Evolutionary conservation across 2,888 invertebrate genomes (phyloP).

Genomic region (Drosophila yooni): DNA sequence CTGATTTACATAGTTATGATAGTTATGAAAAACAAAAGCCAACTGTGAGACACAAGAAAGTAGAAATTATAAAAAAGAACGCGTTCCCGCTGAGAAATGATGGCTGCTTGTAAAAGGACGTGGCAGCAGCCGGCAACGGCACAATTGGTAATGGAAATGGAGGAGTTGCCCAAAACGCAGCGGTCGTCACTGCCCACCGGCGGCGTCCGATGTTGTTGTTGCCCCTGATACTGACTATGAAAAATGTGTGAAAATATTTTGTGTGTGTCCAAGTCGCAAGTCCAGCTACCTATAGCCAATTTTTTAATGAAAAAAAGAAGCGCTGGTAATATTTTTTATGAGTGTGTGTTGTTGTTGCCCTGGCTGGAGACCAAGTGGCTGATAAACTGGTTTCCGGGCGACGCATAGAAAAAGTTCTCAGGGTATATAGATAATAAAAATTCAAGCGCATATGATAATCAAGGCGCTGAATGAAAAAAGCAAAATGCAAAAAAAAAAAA

Average conservation of each 20-base stretch:
- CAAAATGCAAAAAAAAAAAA: slow-evolving; percentile 35
- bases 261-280: slow-evolving; percentile 48
- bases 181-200: slow-evolving; percentile 76
- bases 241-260: slow-evolving; percentile 84
- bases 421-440: slow-evolving; percentile 84
- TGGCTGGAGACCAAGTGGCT: slow-evolving; percentile 77
- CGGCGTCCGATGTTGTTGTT: slow-evolving; percentile 30
- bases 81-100: slow-evolving; percentile 53
- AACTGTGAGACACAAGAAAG: slow-evolving; percentile 18
- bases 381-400: slow-evolving; percentile 72
- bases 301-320: slow-evolving; percentile 69
- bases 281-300: slow-evolving; percentile 59
- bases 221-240: slow-evolving; percentile 79
- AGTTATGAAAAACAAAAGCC: slow-evolving; percentile 9
- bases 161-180: slow-evolving; percentile 75
- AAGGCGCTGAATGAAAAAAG: slow-evolving; percentile 62
- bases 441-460: slow-evolving; percentile 82
- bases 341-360: slow-evolving; percentile 53
- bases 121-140: slow-evolving; percentile 51
- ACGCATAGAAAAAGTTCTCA: slow-evolving; percentile 84
- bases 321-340: slow-evolving; percentile 29
- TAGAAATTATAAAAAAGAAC: slow-evolving; percentile 33
- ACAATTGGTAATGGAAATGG: slow-evolving; percentile 71
- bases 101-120: slow-evolving; percentile 12
- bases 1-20: slow-evolving; percentile 37